Conservation (phyloP, 2,113 vertebrate species). For the Petrocephalus microphthalmus region DNA sequence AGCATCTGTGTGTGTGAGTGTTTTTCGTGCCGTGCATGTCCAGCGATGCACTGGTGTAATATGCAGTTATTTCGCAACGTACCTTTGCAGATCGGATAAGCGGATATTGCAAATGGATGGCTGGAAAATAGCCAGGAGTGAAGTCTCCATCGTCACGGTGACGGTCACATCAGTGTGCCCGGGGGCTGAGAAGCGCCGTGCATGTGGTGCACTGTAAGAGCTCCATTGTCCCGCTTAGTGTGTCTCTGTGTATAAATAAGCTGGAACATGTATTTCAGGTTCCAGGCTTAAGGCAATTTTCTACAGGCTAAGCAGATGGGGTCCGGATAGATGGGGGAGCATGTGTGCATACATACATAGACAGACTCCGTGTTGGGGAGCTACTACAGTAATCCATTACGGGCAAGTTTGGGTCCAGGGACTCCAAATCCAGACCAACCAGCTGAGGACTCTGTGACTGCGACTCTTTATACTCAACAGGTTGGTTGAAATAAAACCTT, state of each 20-base stretch:
- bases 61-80: too few species aligned
- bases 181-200: neutral
- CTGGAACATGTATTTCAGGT: neutral
- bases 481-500: too few species aligned
- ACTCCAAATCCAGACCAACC: too few species aligned
- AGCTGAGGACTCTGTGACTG: too few species aligned
- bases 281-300: neutral
- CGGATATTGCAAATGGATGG: neutral
- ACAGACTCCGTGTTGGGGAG: too few species aligned
- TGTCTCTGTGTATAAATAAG: neutral
- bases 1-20: neutral
- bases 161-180: neutral
- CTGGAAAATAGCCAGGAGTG: neutral
- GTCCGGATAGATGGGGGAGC: neutral
- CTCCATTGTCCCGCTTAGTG: neutral
- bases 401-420: too few species aligned
- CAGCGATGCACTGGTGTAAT: too few species aligned
- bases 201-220: neutral
- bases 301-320: neutral
- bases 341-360: neutral
- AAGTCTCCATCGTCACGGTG: neutral
- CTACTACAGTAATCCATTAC: too few species aligned
- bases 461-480: too few species aligned
- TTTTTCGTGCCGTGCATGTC: neutral
- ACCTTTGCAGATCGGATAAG: neutral